These are phyloP conservation scores for Nerophis ophidion DNA, from an alignment of 2,113 vertebrate genomes.

Conservation along the genomic window DNA sequence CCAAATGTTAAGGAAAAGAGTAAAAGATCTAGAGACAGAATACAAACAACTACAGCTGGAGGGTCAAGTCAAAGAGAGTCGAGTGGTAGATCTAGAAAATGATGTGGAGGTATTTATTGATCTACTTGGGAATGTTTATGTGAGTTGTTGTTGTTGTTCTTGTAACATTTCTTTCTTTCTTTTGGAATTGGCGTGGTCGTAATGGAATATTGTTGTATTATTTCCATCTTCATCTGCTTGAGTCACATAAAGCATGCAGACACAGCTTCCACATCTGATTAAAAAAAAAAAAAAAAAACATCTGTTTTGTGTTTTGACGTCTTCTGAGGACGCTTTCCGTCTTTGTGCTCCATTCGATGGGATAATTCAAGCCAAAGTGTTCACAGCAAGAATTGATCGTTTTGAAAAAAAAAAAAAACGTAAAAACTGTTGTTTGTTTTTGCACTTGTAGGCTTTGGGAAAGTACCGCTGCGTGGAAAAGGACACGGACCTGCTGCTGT, in stretches of 20 bases:
- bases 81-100: conserved; percentile 73
- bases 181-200: conserved; percentile 25
- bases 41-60: conserved; percentile 80
- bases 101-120: conserved; percentile 71
- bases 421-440: neutral
- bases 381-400: too few species aligned
- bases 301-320: too few species aligned
- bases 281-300: too few species aligned
- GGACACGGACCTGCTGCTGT: conserved; percentile 73
- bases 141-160: conserved; percentile 42
- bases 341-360: conserved; percentile 37
- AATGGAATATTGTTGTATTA: conserved; percentile 24
- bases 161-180: neutral
- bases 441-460: conserved; percentile 58
- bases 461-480: conserved; percentile 72
- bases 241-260: too few species aligned
- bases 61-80: conserved; percentile 74
- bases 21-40: conserved; percentile 78
- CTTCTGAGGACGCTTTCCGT: too few species aligned
- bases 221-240: neutral
- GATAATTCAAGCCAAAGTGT: too few species aligned
- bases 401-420: too few species aligned
- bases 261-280: too few species aligned
- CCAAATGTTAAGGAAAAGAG: conserved; percentile 78
- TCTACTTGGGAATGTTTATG: conserved; percentile 55